Conservation (phyloP, 2,888 invertebrate species). For the Microplitis deprimator region DNA sequence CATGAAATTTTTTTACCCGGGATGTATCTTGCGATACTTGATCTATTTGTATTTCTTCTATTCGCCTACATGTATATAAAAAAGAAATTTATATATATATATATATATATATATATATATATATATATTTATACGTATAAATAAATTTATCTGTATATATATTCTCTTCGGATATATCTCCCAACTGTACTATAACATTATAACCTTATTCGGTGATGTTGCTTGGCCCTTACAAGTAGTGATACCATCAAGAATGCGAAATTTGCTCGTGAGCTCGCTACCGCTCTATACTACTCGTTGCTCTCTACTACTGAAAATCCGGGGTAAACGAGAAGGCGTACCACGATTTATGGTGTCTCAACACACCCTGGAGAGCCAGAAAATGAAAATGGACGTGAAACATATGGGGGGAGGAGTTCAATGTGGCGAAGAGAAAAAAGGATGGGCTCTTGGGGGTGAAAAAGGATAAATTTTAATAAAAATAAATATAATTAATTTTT, state of each 20-base stretch:
- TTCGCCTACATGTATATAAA: not conserved
- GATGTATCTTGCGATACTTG: constrained; percentile 12
- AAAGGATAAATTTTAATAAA: not conserved
- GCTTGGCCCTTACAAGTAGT: constrained; percentile 27
- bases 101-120: not conserved
- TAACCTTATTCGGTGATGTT: constrained; percentile 23
- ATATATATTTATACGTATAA: not conserved
- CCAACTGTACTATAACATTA: constrained; percentile 18
- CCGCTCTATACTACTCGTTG: not conserved
- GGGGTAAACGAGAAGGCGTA: constrained; percentile 31
- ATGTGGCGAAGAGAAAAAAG: not conserved
- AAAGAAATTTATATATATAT: not conserved
- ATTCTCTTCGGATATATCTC: constrained; percentile 11
- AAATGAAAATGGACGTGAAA: constrained; percentile 34
- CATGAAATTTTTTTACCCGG: not conserved
- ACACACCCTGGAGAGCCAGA: constrained; percentile 33
- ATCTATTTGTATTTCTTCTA: constrained; percentile 14
- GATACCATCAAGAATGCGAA: constrained; percentile 33
- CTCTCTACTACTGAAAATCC: constrained; percentile 12
- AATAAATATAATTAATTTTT: not conserved
- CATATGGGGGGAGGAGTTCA: constrained; percentile 25
- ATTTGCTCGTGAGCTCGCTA: constrained; percentile 26
- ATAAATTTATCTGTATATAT: not conserved
- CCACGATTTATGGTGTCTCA: constrained; percentile 36
- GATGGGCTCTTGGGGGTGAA: constrained; percentile 5